phyloP scores from a whole-genome alignment of 2,113 vertebrate genomes.

The Monopterus albus region DNA sequence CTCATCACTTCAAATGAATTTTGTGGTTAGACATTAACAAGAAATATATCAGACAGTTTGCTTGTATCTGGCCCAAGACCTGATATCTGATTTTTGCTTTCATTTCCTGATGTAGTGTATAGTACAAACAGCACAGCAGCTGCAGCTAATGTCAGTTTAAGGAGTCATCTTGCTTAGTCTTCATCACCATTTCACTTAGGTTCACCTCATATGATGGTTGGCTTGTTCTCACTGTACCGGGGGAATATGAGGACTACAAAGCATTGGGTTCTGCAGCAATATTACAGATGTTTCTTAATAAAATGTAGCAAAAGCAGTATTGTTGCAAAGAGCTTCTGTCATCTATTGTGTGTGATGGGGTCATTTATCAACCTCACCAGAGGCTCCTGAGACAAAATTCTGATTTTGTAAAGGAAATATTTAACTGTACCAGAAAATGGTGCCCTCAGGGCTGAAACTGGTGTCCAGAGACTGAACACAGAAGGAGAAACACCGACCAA shows the following conservation, averaged over 20 bases:
- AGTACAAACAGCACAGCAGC: slow-evolving; percentile 10
- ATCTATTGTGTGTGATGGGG: neutral
- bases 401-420: slow-evolving; percentile 14
- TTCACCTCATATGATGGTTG: neutral
- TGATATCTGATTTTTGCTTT: slow-evolving; percentile 45
- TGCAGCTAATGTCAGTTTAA: slow-evolving; percentile 16
- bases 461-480: slow-evolving; percentile 22
- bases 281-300: neutral
- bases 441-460: slow-evolving; percentile 35
- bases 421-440: slow-evolving; percentile 21
- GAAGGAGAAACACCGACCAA: slow-evolving; percentile 37
- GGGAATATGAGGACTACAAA: neutral
- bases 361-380: neutral
- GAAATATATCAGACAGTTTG: slow-evolving; percentile 19
- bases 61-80: slow-evolving; percentile 21
- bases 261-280: neutral
- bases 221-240: neutral
- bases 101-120: slow-evolving; percentile 56
- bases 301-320: neutral
- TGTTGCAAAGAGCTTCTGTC: neutral
- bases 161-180: neutral
- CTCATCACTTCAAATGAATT: slow-evolving; percentile 6
- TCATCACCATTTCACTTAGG: neutral
- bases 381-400: slow-evolving; percentile 6
- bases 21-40: slow-evolving; percentile 15